Base-by-base conservation (phyloP, 2,888 invertebrate species). In the Leptinotarsa tumamoca region DNA sequence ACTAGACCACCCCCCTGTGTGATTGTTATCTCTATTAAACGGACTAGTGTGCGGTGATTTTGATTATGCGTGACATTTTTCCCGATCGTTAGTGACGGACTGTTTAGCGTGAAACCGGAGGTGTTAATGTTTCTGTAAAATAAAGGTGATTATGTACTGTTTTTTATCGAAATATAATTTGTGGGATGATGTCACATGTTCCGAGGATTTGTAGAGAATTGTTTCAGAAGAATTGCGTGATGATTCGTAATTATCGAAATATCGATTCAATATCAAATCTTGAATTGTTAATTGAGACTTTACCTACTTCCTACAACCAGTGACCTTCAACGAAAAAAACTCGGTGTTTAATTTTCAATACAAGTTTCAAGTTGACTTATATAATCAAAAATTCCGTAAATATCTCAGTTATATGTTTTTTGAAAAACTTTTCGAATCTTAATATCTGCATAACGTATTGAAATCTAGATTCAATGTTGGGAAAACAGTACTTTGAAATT, bases 31-130 rank as follows among this genome's bases (percentile, higher is more conserved):
- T 71, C 52, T 67, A 68, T 66, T 68, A 56, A 67, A 52, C 56
- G 72, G 67, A 76, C 52, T 52, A 72, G 74, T 56, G 56, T 71
- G 67, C 72, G 61, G 75, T 73, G 73, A 75, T 75, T 73, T 73
- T 73, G 71, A 72, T 75, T 75, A 77, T 74, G 76, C 72, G 71
- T 73, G 70, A 74, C 68, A 52, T 50, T 72, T 75, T 75, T 43
- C 50, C 33, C 33, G 33, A 51, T 52, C 21, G 69, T 52, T 56
- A 58, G 70, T 70, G 67, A 43, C 51, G 50, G 56, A 58, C 69
- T 43, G 66, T 63, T 52, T 49, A 17, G 23, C 23, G 71, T 50
- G 71, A 17, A 18, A 23, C 17, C 33, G 43, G 63, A 66, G 52
- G 63, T 71, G 49, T 51, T 71, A 27, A 58, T 67, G 27, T 56